phyloP scores from a whole-genome alignment of 2,113 vertebrate genomes.

The Calyptommatus sinebrachiatus region DNA sequence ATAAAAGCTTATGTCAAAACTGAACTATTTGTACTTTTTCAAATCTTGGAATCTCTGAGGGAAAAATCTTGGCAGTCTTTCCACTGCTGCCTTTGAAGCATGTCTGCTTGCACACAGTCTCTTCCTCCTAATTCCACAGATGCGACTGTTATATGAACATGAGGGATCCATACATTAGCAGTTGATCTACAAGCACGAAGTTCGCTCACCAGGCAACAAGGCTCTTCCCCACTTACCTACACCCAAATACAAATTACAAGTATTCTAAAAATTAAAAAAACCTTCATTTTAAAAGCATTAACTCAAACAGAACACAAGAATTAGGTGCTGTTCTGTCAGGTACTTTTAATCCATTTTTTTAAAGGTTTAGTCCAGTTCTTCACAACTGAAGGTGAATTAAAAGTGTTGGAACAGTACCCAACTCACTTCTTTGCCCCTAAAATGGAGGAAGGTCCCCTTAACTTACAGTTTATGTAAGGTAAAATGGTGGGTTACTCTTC shows the following conservation, averaged over 20 bases:
- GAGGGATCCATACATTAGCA: neutral
- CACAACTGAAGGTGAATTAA: too few relatives aligned
- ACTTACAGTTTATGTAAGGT: neutral
- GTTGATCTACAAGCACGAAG: neutral
- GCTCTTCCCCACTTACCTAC: neutral
- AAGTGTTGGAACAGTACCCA: too few relatives aligned
- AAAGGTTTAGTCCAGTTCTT: too few relatives aligned
- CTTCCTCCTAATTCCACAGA: neutral
- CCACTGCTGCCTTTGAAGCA: neutral
- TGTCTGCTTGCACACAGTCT: constrained; percentile 7
- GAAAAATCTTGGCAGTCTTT: neutral
- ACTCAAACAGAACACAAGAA: neutral
- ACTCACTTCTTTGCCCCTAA: too few relatives aligned
- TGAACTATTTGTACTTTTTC: neutral
- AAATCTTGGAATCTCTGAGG: neutral
- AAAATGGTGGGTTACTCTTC: neutral
- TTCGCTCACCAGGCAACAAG: neutral
- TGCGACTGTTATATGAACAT: neutral
- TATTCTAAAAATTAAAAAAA: neutral
- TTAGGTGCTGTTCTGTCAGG: too few relatives aligned
- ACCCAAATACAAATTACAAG: too few relatives aligned
- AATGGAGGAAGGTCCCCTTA: neutral
- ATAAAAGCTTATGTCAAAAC: too few relatives aligned
- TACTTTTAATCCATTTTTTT: neutral
- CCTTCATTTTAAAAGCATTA: neutral